Evolutionary conservation across 2,113 vertebrate genomes (phyloP), one percentile per base, ranked within the genome.

Genomic region (Apteryx owenii): DNA sequence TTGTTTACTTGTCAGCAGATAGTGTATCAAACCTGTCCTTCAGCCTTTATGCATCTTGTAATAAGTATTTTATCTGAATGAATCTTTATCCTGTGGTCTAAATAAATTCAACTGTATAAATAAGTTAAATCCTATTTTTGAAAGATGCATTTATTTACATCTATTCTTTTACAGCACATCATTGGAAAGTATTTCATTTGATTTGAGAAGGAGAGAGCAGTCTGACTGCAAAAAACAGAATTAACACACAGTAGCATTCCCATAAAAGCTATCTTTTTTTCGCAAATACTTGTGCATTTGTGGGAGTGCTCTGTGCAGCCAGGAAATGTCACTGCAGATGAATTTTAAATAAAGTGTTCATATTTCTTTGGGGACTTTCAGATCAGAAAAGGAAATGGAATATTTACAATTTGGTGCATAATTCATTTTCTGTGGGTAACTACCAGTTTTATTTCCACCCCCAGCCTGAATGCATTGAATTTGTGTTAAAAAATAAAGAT

Each of bases 371-470:
- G 98, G 98, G 97, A 98, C 78, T 97, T 98, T 97, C 93, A 96
- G 96, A 98, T 98, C 98, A 98, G 98, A 97, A 98, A 98, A 98
- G 96, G 95, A 98, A 98, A 98, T 98, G 81, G 97, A 98, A 98
- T 98, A 98, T 98, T 98, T 98, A 98, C 98, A 98, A 97, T 98
- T 98, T 97, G 84, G 98, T 98, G 93, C 98, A 98, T 98, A 98
- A 98, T 98, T 98, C 97, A 98, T 98, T 98, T 98, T 97, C 94
- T 96, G 78, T 96, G 93, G 70, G 82, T 94, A 97, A 97, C 96
- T 97, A 96, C 75, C 20, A 92, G 64, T 96, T 96, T 94, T 82
- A 68, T 38, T 94, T 97, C 89, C 64, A 95, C 69, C 15, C n/a
- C 9, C 13, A 95, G 71, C 31, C 26, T 89, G 90, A 95, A 96